phyloP scores from a whole-genome alignment of 2,888 invertebrate genomes.

The Cabera pusaria region DNA sequence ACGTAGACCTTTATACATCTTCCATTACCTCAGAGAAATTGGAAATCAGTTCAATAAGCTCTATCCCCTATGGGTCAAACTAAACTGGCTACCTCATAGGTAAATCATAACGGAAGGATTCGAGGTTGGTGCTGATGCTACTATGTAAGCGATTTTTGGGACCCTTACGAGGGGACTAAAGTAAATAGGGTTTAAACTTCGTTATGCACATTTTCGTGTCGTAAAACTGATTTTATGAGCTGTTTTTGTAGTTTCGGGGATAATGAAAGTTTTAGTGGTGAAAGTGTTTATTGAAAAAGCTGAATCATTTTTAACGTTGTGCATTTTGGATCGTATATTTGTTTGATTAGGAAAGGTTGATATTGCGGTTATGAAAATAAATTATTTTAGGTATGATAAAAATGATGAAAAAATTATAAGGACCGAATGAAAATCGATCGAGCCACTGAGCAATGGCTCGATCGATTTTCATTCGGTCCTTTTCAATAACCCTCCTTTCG shows the following conservation, averaged over 20 bases:
- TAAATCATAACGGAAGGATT: conserved; percentile 49
- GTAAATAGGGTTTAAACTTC: conserved; percentile 32
- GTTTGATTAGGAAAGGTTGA: no score
- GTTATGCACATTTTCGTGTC: conserved; percentile 24
- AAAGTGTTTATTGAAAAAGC: conserved; percentile 19
- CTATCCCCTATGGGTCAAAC: conserved; percentile 21
- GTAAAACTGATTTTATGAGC: conserved; percentile 19
- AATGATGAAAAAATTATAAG: no score
- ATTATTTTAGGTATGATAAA: no score
- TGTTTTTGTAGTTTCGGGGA: conserved; percentile 22
- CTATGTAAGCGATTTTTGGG: conserved; percentile 50
- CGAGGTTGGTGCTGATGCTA: conserved; percentile 43
- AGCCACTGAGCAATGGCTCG: no score
- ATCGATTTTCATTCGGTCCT: no score
- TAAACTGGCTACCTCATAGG: conserved; percentile 30
- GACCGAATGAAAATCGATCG: no score
- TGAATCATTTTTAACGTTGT: no score
- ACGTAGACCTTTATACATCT: conserved; percentile 34
- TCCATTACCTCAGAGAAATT: conserved; percentile 13
- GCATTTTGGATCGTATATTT: no score
- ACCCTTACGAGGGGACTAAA: conserved; percentile 35
- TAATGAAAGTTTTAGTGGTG: conserved; percentile 21
- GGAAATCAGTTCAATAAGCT: conserved; percentile 7
- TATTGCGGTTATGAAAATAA: no score
- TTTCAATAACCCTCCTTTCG: no score